Evolutionary conservation across 2,888 invertebrate species (phyloP), one percentile per base, ranked within the genome.

Genomic region (Cerastoderma edule): DNA sequence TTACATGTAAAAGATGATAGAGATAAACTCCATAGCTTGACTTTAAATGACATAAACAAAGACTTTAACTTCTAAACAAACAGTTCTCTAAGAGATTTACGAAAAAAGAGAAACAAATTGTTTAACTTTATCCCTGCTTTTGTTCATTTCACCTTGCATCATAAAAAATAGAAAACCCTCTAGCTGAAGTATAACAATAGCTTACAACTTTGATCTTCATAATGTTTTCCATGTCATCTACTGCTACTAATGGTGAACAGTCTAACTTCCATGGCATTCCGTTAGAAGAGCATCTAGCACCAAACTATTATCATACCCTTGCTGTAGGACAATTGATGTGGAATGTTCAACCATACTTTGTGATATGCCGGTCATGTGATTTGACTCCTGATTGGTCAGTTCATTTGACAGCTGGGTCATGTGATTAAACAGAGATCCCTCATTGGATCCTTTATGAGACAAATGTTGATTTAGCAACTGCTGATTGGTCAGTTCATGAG

Each of bases 281-380:
- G 39, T 24, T 13, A 70, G 46, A 50, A 80, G 66, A 1, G 77
- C 22, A 13, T 69, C 67, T 8, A 77, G 27, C 69, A 87, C 19
- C 66, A 88, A 50, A 33, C 81, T 87, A 75, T n/a, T n/a, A n/a
- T 89, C 88, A 67, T 89, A 89, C 1, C 87, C 87, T 57, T 87
- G 85, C 73, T 87, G 84, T 33, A 81, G 67, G 32, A 74, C 53
- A 24, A 89, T 72, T 8, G 84, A 72, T 1, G 67, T 73, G 32
- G 75, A 72, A 72, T 89, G 87, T 72, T 89, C 89, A 50, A 83
- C 48, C 48, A 82, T 75, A 73, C 88, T 88, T 19, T 78, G 73
- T 48, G 81, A 75, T n/a, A 67, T 60, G 0, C 67, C 53, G 16
- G 68, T 56, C 67, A 56, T 65, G 57, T 56, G 73, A 74, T 63